Percentiles rank a stretch among this genome's conserved stretches.
Evolutionary conservation across 2,888 invertebrate genomes (phyloP).

Genomic region (Oasisia sp.): DNA sequence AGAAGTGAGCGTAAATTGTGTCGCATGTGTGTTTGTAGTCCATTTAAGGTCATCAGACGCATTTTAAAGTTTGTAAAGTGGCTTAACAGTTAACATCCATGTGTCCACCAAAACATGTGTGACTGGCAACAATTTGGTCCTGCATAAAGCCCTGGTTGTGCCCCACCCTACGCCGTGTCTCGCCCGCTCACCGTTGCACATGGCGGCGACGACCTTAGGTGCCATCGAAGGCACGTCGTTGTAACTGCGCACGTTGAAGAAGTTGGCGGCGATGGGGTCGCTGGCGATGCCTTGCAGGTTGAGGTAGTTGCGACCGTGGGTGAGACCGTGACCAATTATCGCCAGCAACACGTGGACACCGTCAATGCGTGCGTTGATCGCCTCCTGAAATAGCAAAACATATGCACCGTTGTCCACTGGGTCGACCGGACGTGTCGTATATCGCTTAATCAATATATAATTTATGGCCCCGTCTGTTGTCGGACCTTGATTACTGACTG

Average conservation of each 20-base stretch:
- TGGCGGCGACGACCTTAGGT: constrained; percentile 33
- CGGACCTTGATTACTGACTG: neutral
- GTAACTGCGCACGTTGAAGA: constrained; percentile 41
- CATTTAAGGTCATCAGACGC: too few relatives aligned
- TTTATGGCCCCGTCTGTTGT: neutral
- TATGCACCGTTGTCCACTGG: neutral
- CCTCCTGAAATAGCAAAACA: constrained; percentile 45
- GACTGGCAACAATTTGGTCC: too few relatives aligned
- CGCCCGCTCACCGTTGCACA: constrained; percentile 40
- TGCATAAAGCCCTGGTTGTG: too few relatives aligned
- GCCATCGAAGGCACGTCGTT: constrained; percentile 32
- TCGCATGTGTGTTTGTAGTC: too few relatives aligned
- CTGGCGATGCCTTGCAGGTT: constrained; percentile 40
- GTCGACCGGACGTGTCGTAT: neutral
- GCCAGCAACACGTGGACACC: constrained; percentile 53
- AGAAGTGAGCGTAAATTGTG: too few relatives aligned
- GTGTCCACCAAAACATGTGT: too few relatives aligned
- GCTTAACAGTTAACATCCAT: too few relatives aligned
- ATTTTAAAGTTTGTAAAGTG: too few relatives aligned
- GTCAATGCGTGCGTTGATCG: constrained; percentile 52
- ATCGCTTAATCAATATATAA: neutral
- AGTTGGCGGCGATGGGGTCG: constrained; percentile 40
- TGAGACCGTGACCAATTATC: constrained; percentile 53
- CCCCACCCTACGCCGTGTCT: neutral
- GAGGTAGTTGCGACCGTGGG: constrained; percentile 44